Evolutionary conservation across 2,113 vertebrate genomes (phyloP), one percentile per base, ranked within the genome.

Genomic region (Camarhynchus parvulus): DNA sequence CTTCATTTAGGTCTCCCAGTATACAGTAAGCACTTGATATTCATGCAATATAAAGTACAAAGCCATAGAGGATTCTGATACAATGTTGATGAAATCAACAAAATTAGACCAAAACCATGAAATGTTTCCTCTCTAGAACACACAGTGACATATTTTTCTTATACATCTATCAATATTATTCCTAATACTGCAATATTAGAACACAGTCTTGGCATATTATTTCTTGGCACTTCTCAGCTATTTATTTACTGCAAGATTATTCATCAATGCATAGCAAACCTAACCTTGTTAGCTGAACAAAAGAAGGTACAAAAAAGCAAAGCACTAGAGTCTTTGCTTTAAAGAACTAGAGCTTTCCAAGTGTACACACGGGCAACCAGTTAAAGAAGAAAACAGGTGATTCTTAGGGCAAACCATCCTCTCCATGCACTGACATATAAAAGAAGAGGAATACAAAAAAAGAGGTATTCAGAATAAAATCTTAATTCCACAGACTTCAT

Each of bases 401-500:
- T 46, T 42, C 75, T 25, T 33, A 9, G 31, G n/a, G 55, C 47
- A 84, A 86, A 76, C 2, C 27, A 35, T 15, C 35, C 30, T 12
- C 17, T 72, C 31, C 24, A 9, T 1, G 2, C n/a, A n/a, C 63
- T 80, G 42, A 73, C 13, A 53, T 50, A 7, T 31, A 80, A 86
- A 75, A 66, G 12, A 61, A 15, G 24, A 49, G 30, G 20, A 94
- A 52, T n/a, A 61, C 10, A 44, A 7, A 75, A 70, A 59, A 50
- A 39, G 3, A n/a, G 4, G 14, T 4, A 79, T 55, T 87, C 41
- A 28, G 31, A 44, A 88, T 52, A 24, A 87, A 80, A 46, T 49
- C 44, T 77, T 50, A 76, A 79, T 85, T 86, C 24, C 55, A 86
- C 42, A 83, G 61, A 93, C 30, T 33, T 92, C 42, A 86, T 58